phyloP scores from a whole-genome alignment of 2,888 invertebrate species.

The Athripsodes cinereus region DNA sequence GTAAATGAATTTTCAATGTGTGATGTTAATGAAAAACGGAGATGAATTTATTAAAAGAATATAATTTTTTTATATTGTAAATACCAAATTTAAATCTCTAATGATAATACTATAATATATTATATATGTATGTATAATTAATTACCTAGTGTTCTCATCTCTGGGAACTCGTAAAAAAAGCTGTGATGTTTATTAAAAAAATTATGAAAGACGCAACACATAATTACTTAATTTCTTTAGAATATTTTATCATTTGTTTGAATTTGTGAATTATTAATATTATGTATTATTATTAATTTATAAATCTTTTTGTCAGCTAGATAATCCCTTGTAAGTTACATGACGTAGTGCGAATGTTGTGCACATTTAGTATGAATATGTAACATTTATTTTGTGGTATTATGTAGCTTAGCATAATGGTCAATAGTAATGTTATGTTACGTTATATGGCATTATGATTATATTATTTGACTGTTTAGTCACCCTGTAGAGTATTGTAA shows the following conservation, averaged over 20 bases:
- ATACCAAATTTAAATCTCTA: conserved; percentile 1
- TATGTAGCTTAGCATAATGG: too few species aligned
- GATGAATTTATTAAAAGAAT: not conserved
- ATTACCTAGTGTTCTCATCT: conserved; percentile 16
- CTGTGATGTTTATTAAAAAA: conserved; percentile 24
- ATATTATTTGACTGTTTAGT: too few species aligned
- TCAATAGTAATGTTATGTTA: too few species aligned
- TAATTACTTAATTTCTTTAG: not conserved
- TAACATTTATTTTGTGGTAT: too few species aligned
- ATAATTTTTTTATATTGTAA: conserved; percentile 19
- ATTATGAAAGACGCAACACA: conserved; percentile 7
- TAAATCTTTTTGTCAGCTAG: not conserved
- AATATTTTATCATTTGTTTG: too few species aligned
- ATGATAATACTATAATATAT: not conserved
- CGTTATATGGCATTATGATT: too few species aligned
- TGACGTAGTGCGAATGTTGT: too few species aligned
- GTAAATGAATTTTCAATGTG: not conserved
- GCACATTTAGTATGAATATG: too few species aligned
- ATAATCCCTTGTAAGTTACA: not conserved
- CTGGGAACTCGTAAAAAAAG: conserved; percentile 22
- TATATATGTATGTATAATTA: conserved; percentile 8
- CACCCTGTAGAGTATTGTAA: too few species aligned
- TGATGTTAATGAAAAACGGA: not conserved
- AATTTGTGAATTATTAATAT: too few species aligned
- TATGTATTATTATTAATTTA: not conserved